Evolutionary conservation across 2,888 invertebrate genomes (phyloP).

Genomic region (Bombylius discolor): DNA sequence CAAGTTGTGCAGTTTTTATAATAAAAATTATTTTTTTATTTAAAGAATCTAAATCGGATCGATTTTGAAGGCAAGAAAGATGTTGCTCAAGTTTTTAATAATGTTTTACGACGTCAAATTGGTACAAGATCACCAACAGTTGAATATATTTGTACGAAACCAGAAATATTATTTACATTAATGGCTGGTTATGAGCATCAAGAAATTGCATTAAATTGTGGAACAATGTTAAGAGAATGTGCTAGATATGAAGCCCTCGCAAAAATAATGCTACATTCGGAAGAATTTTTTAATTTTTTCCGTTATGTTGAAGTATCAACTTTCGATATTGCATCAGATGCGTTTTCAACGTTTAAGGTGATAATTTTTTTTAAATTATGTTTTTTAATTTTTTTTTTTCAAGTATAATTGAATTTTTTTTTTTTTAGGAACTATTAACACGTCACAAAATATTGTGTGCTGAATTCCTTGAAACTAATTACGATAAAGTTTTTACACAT

Average conservation of each 20-base stretch:
- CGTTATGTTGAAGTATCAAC: conserved; percentile 99
- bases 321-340: conserved; percentile 99
- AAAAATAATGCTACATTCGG: conserved; percentile 94
- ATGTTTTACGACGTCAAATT: conserved; percentile 95
- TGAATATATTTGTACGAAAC: conserved; percentile 95
- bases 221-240: conserved; percentile 97
- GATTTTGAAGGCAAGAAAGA: conserved; percentile 94
- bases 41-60: conserved; percentile 56
- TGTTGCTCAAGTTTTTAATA: conserved; percentile 98
- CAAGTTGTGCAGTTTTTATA: too few relatives aligned
- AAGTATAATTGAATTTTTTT: conserved; percentile 2
- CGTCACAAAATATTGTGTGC: conserved; percentile 93
- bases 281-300: conserved; percentile 99
- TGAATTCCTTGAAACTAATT: conserved; percentile 97
- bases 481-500: conserved; percentile 94
- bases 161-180: conserved; percentile 90
- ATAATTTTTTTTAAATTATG: background rate
- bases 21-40: conserved; percentile 5
- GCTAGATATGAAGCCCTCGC: conserved; percentile 96
- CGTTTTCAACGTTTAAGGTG: conserved; percentile 99
- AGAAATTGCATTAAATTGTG: conserved; percentile 97
- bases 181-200: conserved; percentile 98
- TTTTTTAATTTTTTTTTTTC: background rate
- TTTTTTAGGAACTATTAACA: conserved; percentile 72
- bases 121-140: conserved; percentile 96